phyloP scores from a whole-genome alignment of 64 coral and sea anemone genomes.

The Montipora cactus region DNA sequence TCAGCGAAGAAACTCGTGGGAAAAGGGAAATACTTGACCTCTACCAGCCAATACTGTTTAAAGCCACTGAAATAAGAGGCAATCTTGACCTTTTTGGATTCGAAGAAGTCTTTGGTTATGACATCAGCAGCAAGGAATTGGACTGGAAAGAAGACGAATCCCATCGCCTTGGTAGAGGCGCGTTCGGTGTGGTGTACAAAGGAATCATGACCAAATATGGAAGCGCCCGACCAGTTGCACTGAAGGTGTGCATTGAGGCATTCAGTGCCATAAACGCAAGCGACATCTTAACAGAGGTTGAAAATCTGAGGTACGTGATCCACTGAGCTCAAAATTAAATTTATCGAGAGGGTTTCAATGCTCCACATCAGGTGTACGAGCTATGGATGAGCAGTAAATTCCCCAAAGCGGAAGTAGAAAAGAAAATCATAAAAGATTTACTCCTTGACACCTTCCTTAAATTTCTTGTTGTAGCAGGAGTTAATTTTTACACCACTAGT shows the following conservation, averaged over 20 bases:
- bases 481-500: too few species aligned
- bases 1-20: not conserved
- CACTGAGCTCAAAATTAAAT: too few species aligned
- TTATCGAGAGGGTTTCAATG: too few species aligned
- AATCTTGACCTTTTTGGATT: slow-evolving; percentile 19
- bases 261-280: not conserved
- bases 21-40: not conserved
- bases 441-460: too few species aligned
- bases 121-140: not conserved
- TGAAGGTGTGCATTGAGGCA: not conserved
- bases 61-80: not conserved
- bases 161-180: not conserved
- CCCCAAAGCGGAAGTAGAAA: too few species aligned
- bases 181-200: slow-evolving; percentile 12
- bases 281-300: not conserved
- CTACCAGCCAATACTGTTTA: slow-evolving; percentile 6
- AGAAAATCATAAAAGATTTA: too few species aligned
- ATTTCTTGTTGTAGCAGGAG: too few species aligned
- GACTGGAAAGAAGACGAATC: slow-evolving; percentile 8
- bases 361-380: too few species aligned
- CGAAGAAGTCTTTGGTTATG: not conserved
- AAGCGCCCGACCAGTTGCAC: not conserved
- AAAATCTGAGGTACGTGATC: slow-evolving; percentile 23
- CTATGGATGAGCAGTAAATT: too few species aligned
- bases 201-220: not conserved